Evolutionary conservation across 37 sponge, comb jelly and placozoan species (phyloP).

Genomic region (Tethya wilhelma): DNA sequence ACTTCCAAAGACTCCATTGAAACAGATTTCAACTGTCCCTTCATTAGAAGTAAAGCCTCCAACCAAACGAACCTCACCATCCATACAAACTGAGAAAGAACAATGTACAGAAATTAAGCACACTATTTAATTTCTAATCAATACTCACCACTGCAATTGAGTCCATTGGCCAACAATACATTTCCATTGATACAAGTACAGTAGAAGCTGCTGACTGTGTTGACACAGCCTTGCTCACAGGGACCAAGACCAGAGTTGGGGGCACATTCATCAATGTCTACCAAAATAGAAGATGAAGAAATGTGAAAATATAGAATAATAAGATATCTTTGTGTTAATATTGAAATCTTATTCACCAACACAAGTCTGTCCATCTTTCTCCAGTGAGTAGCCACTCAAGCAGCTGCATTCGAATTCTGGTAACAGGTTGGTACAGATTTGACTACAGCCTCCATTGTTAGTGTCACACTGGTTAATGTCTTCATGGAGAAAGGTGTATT

Average conservation of each 20-base stretch:
- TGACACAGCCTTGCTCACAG: slow-evolving; percentile 15
- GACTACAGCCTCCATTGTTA: slow-evolving; percentile 53
- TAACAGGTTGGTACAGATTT: slow-evolving; percentile 31
- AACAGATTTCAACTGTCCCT: no score
- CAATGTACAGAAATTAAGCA: no score
- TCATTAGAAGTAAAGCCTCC: no score
- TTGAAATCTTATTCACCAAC: slow-evolving; percentile 24
- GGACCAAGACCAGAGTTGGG: not conserved
- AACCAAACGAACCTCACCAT: no score
- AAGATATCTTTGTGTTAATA: not conserved
- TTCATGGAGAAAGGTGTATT: no score
- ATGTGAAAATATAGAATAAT: not conserved
- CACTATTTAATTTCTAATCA: not conserved
- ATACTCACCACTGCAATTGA: slow-evolving; percentile 1
- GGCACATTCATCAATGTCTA: slow-evolving; percentile 48
- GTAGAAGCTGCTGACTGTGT: slow-evolving; percentile 28
- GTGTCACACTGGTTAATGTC: slow-evolving; percentile 50
- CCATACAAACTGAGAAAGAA: no score
- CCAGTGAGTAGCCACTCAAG: slow-evolving; percentile 18
- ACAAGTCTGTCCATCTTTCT: slow-evolving; percentile 13
- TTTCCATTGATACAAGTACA: slow-evolving; percentile 30
- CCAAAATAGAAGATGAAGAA: not conserved
- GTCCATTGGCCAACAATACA: not conserved
- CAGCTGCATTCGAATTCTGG: slow-evolving; percentile 39
- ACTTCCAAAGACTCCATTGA: no score